A percentile compares a stretch with the other conserved stretches of the same genome.
Evolutionary conservation across 1,140 invertebrate genomes (phyloP).

Genomic region (Bombus ignitus): DNA sequence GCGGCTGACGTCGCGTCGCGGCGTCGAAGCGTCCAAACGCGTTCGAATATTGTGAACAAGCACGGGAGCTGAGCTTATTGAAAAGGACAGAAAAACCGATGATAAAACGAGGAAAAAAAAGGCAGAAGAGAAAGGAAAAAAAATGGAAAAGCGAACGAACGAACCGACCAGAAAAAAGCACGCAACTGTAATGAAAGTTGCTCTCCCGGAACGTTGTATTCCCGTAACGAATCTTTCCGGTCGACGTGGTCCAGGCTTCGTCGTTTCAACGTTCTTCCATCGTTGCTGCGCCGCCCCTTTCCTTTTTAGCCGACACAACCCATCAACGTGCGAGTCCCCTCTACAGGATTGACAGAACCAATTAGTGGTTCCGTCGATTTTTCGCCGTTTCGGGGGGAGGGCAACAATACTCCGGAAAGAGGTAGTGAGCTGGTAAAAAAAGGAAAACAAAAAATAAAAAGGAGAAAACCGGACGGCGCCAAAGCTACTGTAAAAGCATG

Average conservation of each 20-base stretch:
- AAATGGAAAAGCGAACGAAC: background rate
- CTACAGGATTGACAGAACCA: conserved; percentile 69
- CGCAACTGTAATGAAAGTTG: conserved; percentile 52
- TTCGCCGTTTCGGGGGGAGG: conserved; percentile 44
- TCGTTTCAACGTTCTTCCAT: conserved; percentile 43
- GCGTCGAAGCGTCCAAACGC: conserved; percentile 4
- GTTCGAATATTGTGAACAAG: background rate
- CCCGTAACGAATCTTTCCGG: conserved; percentile 54
- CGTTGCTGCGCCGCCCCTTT: background rate
- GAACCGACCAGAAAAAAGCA: conserved; percentile 4
- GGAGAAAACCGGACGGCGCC: background rate
- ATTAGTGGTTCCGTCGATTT: conserved; percentile 71
- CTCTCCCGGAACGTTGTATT: conserved; percentile 33
- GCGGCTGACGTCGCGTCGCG: background rate
- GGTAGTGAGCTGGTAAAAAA: conserved; percentile 2
- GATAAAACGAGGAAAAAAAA: background rate
- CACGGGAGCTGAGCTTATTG: conserved; percentile 3
- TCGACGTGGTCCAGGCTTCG: conserved; percentile 42
- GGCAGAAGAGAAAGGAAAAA: no score
- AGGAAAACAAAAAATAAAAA: background rate
- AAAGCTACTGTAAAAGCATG: background rate
- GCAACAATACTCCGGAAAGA: conserved; percentile 49
- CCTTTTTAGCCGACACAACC: background rate
- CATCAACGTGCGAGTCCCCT: conserved; percentile 4
- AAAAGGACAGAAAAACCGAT: conserved; percentile 9